Evolutionary conservation across 2,888 invertebrate genomes (phyloP), one percentile per base, ranked within the genome.

Genomic region (Hyles lineata): DNA sequence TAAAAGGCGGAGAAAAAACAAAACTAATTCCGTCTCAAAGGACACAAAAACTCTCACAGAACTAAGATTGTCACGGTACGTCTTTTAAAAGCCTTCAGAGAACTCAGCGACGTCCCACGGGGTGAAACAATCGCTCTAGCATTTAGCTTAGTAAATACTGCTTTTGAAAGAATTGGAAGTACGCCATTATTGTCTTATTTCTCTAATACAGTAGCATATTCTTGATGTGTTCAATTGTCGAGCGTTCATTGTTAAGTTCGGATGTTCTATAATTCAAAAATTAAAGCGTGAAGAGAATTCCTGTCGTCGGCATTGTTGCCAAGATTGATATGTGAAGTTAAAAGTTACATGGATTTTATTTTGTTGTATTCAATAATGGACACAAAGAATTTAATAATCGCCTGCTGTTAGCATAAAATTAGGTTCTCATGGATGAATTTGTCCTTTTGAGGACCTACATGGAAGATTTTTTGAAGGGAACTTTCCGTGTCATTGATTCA

Each of bases 41-140:
- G 79, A 76, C 78, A 87, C 88, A 89, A 90, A 89, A 89, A 88
- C 86, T 86, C 88, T 35, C 43, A 88, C 29, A 62, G 50, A 23
- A 50, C 43, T 67, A 67, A 67, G 50, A 67, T 67, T 67, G 67
- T 67, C 67, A 67, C 67, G 43, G 50, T 50, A 67, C 63, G 32
- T 19, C 67, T 60, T 69, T 59, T 72, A 69, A 60, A 72, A 59
- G 60, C 58, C 52, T 70, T 72, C 61, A 70, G 60, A 70, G 50
- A 73, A 35, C 50, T 23, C 15, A 23, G 19, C 73, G 78, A 79
- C 72, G 75, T 85, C 87, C 87, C 85, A 79, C 83, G 79, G 89
- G 80, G 87, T 82, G 74, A 86, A 83, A 89, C 87, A 89, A 89
- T 63, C 59, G 71, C 58, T 32, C 55, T 55, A 62, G 29, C 72